Percentiles rank a stretch among this genome's conserved stretches.
phyloP scores from a whole-genome alignment of 2,113 vertebrate species.

The Pipra filicauda region DNA sequence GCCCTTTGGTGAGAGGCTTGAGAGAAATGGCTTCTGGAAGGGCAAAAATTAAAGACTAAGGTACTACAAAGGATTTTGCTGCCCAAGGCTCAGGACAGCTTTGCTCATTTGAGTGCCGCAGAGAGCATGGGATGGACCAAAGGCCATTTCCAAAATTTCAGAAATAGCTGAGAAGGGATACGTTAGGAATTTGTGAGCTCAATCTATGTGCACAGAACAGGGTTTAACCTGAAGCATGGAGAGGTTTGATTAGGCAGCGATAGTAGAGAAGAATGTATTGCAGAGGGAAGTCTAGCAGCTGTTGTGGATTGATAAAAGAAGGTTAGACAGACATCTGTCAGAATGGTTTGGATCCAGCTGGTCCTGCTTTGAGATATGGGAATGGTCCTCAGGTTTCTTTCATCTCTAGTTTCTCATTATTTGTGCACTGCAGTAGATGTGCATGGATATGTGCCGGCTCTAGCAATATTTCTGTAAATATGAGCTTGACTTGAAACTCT shows the following conservation, averaged over 20 bases:
- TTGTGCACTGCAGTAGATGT: not conserved
- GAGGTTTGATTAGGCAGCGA: not conserved
- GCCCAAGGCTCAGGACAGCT: not conserved
- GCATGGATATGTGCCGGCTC: not conserved
- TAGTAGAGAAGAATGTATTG: not conserved
- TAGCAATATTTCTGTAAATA: not conserved
- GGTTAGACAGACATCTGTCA: not conserved
- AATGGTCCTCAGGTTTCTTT: not conserved
- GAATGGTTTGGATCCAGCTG: not conserved
- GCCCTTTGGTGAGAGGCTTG: not conserved
- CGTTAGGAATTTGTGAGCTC: not conserved
- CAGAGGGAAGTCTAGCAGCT: not conserved
- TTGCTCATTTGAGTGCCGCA: fast-evolving
- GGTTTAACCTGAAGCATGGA: not conserved
- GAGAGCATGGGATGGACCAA: not conserved
- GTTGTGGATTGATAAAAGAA: not conserved
- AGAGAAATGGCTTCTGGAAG: not conserved
- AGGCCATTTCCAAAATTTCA: not conserved
- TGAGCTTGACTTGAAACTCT: not conserved
- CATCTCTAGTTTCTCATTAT: not conserved
- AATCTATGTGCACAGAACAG: not conserved
- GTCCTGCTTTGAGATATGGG: not conserved
- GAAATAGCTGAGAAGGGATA: not conserved
- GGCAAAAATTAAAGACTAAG: not conserved
- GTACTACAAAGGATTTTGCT: not conserved